Percentiles rank a stretch among this genome's conserved stretches.
phyloP scores from a whole-genome alignment of 37 sponge, comb jelly and placozoan species.

The Axinella damicornis region DNA sequence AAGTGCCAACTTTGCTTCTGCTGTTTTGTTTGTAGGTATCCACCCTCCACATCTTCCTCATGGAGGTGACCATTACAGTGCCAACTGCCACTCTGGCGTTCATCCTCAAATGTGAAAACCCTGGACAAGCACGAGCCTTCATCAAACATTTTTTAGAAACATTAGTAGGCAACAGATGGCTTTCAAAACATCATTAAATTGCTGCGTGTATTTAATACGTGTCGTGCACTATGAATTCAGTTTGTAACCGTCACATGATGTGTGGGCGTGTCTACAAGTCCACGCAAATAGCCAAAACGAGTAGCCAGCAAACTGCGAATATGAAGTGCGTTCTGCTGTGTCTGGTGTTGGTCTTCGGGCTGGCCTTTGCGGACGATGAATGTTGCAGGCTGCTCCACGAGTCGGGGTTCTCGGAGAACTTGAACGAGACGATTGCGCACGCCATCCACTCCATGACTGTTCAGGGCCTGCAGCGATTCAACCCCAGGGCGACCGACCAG shows the following conservation, averaged over 20 bases:
- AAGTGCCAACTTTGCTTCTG: too few relatives aligned
- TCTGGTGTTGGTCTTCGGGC: constrained; percentile 9
- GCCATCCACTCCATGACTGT: constrained; percentile 86
- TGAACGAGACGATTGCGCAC: constrained; percentile 84
- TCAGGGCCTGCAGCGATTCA: constrained; percentile 72
- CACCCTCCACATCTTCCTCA: constrained; percentile 70
- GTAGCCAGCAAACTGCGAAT: too few relatives aligned
- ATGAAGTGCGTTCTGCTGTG: too few relatives aligned
- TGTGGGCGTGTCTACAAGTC: too few relatives aligned
- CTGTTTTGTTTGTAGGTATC: constrained; percentile 58
- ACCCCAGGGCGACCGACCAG: constrained; percentile 56
- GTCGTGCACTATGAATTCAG: too few relatives aligned
- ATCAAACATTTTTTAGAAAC: constrained; percentile 69
- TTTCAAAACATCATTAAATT: background rate
- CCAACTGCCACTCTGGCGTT: constrained; percentile 47
- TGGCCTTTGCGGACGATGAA: background rate
- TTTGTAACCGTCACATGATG: too few relatives aligned
- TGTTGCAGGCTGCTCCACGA: constrained; percentile 16
- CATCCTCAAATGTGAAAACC: constrained; percentile 75
- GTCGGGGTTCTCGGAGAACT: constrained; percentile 66
- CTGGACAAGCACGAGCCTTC: constrained; percentile 50
- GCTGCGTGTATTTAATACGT: too few relatives aligned
- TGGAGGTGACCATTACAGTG: constrained; percentile 60
- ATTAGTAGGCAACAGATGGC: constrained; percentile 53
- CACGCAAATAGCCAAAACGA: too few relatives aligned